phyloP scores from a whole-genome alignment of 2,888 invertebrate species.

The Chloroclysta siterata region DNA sequence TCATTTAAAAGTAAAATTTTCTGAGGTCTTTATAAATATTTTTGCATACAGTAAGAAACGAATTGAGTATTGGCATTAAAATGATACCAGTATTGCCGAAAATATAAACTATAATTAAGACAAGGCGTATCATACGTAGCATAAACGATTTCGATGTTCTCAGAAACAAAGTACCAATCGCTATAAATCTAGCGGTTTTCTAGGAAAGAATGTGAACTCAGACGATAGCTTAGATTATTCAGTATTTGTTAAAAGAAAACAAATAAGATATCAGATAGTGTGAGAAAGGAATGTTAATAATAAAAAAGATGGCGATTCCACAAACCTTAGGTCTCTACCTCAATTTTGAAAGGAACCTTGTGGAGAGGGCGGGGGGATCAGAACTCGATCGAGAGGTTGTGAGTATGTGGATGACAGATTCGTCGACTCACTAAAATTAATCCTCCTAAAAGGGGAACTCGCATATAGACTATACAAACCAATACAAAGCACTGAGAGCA shows the following conservation, averaged over 20 bases:
- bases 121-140: not conserved
- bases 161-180: slow-evolving; percentile 15
- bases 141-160: not conserved
- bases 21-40: slow-evolving; percentile 8
- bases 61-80: not conserved
- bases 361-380: too few species aligned
- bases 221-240: slow-evolving; percentile 44
- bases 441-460: too few species aligned
- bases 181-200: slow-evolving; percentile 37
- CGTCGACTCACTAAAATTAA: too few species aligned
- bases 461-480: too few species aligned
- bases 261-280: slow-evolving; percentile 14
- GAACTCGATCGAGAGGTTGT: too few species aligned
- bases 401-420: too few species aligned
- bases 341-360: too few species aligned
- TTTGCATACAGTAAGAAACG: slow-evolving; percentile 2
- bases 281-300: slow-evolving; percentile 26
- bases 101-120: not conserved
- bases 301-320: not conserved
- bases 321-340: not conserved
- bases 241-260: slow-evolving; percentile 23
- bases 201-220: slow-evolving; percentile 42
- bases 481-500: too few species aligned
- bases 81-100: not conserved
- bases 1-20: slow-evolving; percentile 22